Conservation (phyloP, 1,140 invertebrate genomes). For the Cotesia vestalis region DNA sequence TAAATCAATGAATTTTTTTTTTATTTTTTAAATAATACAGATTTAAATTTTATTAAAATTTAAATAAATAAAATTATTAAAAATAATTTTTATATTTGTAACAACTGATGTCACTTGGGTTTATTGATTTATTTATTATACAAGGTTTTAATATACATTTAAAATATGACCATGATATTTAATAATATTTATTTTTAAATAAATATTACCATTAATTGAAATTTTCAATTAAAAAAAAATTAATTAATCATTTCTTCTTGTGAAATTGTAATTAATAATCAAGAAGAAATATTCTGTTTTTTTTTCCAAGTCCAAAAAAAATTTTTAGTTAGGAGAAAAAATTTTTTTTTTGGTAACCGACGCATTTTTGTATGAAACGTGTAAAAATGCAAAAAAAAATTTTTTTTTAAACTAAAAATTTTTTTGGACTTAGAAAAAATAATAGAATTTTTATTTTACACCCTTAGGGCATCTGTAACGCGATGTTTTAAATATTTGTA, state of each 20-base stretch:
- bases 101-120: slow-evolving; percentile 1
- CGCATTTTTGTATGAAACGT: too few species aligned
- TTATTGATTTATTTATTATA: slow-evolving; percentile 18
- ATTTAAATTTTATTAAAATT: too few species aligned
- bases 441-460: too few species aligned
- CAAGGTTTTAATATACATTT: neutral
- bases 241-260: neutral
- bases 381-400: too few species aligned
- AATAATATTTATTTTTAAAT: neutral
- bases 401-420: too few species aligned
- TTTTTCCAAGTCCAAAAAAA: too few species aligned
- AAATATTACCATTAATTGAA: neutral
- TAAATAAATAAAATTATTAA: too few species aligned
- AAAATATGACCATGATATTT: slow-evolving; percentile 15
- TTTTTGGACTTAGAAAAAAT: too few species aligned
- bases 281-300: neutral
- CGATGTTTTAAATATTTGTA: too few species aligned
- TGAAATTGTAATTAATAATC: neutral
- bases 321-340: too few species aligned
- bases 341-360: too few species aligned
- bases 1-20: neutral
- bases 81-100: neutral
- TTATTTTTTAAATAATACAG: neutral
- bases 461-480: too few species aligned
- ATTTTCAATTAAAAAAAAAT: neutral